Evolutionary conservation across 2,113 vertebrate genomes (phyloP).

Genomic region (Heloderma charlesbogerti): DNA sequence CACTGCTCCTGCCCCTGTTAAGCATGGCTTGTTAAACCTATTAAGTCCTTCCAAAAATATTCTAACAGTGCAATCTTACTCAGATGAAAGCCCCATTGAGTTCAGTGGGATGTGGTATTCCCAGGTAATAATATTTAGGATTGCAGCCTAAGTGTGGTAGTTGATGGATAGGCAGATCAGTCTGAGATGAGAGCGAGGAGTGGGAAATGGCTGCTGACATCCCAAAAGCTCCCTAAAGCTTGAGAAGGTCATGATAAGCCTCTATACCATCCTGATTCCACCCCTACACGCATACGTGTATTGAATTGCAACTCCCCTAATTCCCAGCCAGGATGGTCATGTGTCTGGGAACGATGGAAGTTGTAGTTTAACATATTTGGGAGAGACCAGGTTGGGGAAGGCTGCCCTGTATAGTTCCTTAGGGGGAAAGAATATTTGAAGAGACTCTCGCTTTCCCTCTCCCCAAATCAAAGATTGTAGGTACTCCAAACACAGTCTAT

Average conservation of each 20-base stretch:
- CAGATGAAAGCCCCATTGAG: too few relatives aligned
- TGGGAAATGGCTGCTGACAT: neutral
- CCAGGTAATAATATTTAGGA: too few relatives aligned
- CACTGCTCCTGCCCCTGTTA: neutral
- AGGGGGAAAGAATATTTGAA: neutral
- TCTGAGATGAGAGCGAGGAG: neutral
- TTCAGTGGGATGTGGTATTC: too few relatives aligned
- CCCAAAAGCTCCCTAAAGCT: neutral
- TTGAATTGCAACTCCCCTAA: too few relatives aligned
- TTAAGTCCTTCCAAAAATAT: neutral
- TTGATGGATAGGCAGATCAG: neutral
- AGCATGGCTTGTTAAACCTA: neutral
- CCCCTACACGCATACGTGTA: too few relatives aligned
- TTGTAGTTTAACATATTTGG: too few relatives aligned
- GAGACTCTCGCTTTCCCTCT: neutral
- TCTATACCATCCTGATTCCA: neutral
- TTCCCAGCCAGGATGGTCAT: too few relatives aligned
- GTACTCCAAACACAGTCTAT: neutral
- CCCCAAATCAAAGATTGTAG: neutral
- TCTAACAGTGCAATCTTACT: neutral
- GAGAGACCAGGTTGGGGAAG: too few relatives aligned
- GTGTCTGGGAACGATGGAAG: too few relatives aligned
- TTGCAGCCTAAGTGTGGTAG: neutral
- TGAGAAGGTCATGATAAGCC: neutral
- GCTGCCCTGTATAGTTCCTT: neutral